phyloP scores from a whole-genome alignment of 2,888 invertebrate genomes.

The Chydorus sphaericus region DNA sequence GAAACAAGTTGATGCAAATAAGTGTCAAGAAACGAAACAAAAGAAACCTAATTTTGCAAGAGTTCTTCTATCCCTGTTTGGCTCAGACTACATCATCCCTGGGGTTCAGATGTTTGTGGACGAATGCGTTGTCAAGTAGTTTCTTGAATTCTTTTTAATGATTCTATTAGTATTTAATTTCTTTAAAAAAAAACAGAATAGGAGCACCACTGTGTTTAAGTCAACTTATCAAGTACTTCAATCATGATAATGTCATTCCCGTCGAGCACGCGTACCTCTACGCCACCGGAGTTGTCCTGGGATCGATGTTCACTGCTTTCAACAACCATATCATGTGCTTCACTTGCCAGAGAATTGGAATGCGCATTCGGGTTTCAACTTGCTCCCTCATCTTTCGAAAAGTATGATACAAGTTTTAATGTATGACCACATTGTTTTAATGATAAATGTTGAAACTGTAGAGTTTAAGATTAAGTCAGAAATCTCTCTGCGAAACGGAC shows the following conservation, averaged over 20 bases:
- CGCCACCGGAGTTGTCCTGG: constrained; percentile 53
- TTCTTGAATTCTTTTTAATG: not conserved
- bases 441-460: no score
- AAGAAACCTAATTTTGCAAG: constrained; percentile 32
- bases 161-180: not conserved
- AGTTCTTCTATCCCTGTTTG: constrained; percentile 33
- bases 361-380: constrained; percentile 66
- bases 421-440: no score
- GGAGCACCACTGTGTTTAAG: constrained; percentile 51
- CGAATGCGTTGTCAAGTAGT: constrained; percentile 29
- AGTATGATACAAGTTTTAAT: no score
- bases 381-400: constrained; percentile 73
- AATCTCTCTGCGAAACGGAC: constrained; percentile 70
- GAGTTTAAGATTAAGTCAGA: constrained; percentile 58
- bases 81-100: constrained; percentile 31
- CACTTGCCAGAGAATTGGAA: constrained; percentile 51
- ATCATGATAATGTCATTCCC: constrained; percentile 34
- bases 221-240: constrained; percentile 48
- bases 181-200: constrained; percentile 34
- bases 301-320: constrained; percentile 57
- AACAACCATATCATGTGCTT: constrained; percentile 82
- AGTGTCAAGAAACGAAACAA: constrained; percentile 19
- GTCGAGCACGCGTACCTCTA: constrained; percentile 53
- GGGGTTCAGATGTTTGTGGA: constrained; percentile 31
- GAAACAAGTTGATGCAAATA: no score